Conservation (phyloP, 2,113 vertebrate genomes). For the Platysteira castanea region DNA sequence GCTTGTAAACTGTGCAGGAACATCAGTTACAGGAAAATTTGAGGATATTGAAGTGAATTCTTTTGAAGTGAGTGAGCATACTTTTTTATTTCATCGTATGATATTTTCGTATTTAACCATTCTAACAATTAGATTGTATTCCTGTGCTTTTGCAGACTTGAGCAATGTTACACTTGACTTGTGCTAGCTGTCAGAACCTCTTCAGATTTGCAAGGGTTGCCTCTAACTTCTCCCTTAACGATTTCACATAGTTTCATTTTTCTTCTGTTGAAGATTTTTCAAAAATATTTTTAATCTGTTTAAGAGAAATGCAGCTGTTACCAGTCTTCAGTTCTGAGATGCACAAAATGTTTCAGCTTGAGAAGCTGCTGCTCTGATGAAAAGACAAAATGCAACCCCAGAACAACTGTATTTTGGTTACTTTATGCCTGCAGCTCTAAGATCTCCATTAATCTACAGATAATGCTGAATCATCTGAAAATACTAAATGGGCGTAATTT, state of each 20-base stretch:
- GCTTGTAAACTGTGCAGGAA: slow-evolving; percentile 95
- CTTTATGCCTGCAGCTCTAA: neutral
- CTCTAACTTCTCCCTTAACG: neutral
- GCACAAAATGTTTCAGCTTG: neutral
- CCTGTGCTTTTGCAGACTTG: neutral
- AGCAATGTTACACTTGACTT: neutral
- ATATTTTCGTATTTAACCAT: neutral
- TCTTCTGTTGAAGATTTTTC: neutral
- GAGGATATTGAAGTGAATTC: slow-evolving; percentile 87
- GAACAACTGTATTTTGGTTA: neutral
- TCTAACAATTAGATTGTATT: neutral
- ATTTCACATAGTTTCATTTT: neutral
- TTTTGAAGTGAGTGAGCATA: slow-evolving; percentile 83
- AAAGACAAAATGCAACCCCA: neutral
- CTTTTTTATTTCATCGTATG: neutral
- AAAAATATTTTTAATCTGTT: neutral
- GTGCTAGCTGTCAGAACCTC: neutral
- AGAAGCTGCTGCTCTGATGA: neutral
- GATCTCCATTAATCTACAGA: neutral
- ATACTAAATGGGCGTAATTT: neutral
- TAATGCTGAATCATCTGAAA: neutral
- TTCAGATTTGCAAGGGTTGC: neutral
- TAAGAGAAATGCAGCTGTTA: neutral
- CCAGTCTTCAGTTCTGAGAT: neutral
- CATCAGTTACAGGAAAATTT: slow-evolving; percentile 85